Percentiles rank a stretch among this genome's conserved stretches.
phyloP scores from a whole-genome alignment of 2,888 invertebrate species.

The Rhimphoctona megacephalus region DNA sequence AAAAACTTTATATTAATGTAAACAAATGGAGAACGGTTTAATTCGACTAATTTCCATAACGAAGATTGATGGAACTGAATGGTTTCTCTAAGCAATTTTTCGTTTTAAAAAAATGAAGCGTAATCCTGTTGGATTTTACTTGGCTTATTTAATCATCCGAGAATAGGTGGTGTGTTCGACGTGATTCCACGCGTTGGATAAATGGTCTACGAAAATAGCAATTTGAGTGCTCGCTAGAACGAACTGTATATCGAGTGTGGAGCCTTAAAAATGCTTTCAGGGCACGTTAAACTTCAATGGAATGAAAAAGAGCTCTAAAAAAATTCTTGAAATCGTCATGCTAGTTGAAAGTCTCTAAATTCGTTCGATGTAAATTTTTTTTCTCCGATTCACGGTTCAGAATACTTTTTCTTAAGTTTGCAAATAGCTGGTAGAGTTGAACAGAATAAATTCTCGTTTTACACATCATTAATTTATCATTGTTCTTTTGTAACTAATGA shows the following conservation, averaged over 20 bases:
- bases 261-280: conserved; percentile 39
- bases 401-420: neutral
- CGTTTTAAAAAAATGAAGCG: neutral
- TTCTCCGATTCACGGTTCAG: neutral
- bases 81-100: neutral
- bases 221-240: conserved; percentile 41
- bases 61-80: neutral
- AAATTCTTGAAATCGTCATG: neutral
- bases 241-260: conserved; percentile 28
- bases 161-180: conserved; percentile 45
- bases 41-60: neutral
- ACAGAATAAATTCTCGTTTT: neutral
- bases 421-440: neutral
- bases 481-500: neutral
- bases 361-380: conserved; percentile 11
- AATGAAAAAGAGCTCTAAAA: neutral
- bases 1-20: neutral
- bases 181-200: conserved; percentile 52
- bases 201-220: conserved; percentile 65
- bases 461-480: neutral
- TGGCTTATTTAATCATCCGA: conserved; percentile 59
- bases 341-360: conserved; percentile 7
- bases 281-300: conserved; percentile 1
- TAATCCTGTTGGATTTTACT: conserved; percentile 20
- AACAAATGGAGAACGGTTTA: neutral